A percentile compares a stretch with the other conserved stretches of the same genome.
Evolutionary conservation across 2,113 vertebrate genomes (phyloP).

Genomic region (human): GRCh38 chr17:61833001-61833500

Average conservation of each 20-base stretch:
- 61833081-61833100: conserved; percentile 27
- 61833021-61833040: background rate
- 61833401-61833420: too few relatives aligned
- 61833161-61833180: background rate
- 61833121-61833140: background rate
- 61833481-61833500: too few relatives aligned
- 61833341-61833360: background rate
- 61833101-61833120: background rate
- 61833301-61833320: background rate
- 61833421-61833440: too few relatives aligned
- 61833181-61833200: background rate
- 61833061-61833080: background rate
- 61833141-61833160: background rate
- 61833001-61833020: background rate
- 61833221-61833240: background rate
- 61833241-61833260: background rate
- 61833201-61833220: conserved; percentile 2
- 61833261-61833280: background rate
- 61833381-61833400: background rate
- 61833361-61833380: background rate
- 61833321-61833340: background rate
- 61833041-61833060: background rate
- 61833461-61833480: too few relatives aligned
- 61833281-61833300: background rate
- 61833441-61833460: too few relatives aligned